Base-by-base conservation (phyloP, 2,797 vertebrate species). In the Halcyon smyrnensis region DNA sequence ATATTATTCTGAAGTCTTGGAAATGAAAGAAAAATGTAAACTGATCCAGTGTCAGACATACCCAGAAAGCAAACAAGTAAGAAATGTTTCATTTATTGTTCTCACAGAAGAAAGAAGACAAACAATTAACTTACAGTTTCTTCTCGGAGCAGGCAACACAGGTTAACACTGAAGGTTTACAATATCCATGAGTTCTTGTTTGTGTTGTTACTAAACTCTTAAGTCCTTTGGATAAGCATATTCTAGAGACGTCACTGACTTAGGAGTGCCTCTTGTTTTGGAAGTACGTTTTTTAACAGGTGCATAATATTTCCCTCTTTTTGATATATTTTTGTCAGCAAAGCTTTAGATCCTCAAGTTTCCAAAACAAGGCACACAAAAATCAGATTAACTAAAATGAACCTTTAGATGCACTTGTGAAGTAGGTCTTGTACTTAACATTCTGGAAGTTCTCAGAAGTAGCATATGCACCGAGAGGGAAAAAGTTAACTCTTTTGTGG, bases 21-120 rank as follows among this genome's bases (percentile, higher is more conserved):
- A 80, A 89, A 62, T 20, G 8, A 95, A 92, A 76, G n/a, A 45
- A 74, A 78, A 43, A 45, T 28, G 24, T 17, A 56, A 43, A 84
- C 14, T 36, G 20, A 53, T 73, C 51, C 27, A 50, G 18, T 39
- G 28, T 10, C 20, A 79, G 51, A 54, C 53, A 60, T 75, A 93
- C 32, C 14, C 64, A 89, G 37, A 94, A 94, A 95, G 46, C 34
- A 91, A 90, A 84, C 32, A 92, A 90, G 70, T 14, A 24, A 79
- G n/a, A 82, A 73, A 70, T 27, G 4, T 51, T 57, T 71, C 8
- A 54, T 60, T 39, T 64, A 16, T 37, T 90, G 28, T 70, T 78
- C 65, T 78, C 37, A 28, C 34, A 46, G 70, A 79, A 74, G 37
- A 65, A 69, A 64, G 32, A 34, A 45, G 34, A 46, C 30, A 73